Percentiles rank a stretch among this genome's conserved stretches.
Evolutionary conservation across 2,888 invertebrate genomes (phyloP).

Genomic region (Ormyrus nitidulus): DNA sequence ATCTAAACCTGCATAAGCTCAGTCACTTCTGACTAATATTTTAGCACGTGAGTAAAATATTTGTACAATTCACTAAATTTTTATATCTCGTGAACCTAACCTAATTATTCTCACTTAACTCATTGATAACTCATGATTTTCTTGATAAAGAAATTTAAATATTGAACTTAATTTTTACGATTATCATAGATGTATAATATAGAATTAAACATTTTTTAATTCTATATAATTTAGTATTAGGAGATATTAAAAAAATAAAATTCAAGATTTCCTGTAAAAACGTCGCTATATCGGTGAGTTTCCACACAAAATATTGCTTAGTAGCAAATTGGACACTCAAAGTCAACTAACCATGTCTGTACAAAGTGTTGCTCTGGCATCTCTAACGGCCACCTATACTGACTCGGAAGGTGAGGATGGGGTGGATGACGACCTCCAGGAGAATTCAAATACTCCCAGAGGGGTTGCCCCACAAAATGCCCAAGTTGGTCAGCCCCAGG

Average conservation of each 20-base stretch:
- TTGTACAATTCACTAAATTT: too few species aligned
- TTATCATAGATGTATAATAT: too few species aligned
- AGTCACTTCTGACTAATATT: too few species aligned
- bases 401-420: conserved; percentile 94
- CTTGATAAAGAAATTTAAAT: too few species aligned
- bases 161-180: too few species aligned
- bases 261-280: conserved; percentile 42
- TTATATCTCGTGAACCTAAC: too few species aligned
- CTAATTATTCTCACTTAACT: too few species aligned
- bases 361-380: conserved; percentile 83
- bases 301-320: conserved; percentile 74
- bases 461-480: conserved; percentile 69
- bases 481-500: conserved; percentile 69
- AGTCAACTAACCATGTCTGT: conserved; percentile 75
- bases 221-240: too few species aligned
- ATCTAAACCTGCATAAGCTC: too few species aligned
- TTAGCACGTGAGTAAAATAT: too few species aligned
- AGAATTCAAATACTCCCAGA: conserved; percentile 74
- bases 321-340: conserved; percentile 73
- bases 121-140: too few species aligned
- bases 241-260: not conserved
- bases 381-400: conserved; percentile 92
- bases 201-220: too few species aligned
- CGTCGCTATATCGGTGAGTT: conserved; percentile 72
- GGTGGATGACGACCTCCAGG: conserved; percentile 80